Evolutionary conservation across 2,113 vertebrate genomes (phyloP).

Genomic region (Osmerus mordax): DNA sequence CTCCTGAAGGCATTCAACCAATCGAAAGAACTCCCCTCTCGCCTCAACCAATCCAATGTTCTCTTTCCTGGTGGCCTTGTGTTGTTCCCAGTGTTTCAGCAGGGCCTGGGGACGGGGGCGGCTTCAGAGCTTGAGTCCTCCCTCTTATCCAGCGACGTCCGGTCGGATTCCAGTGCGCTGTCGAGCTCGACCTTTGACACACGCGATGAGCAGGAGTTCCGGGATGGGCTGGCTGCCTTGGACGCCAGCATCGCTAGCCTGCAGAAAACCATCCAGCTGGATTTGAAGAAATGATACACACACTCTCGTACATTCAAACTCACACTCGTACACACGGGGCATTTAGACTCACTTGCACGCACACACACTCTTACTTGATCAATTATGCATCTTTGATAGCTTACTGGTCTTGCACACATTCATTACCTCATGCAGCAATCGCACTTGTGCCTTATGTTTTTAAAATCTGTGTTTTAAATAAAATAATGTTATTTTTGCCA

Average conservation of each 20-base stretch:
- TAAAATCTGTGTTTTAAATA: no score
- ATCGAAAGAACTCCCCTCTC: background rate
- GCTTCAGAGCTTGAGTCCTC: conserved; percentile 45
- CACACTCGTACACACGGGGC: background rate
- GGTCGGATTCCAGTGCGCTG: conserved; percentile 77
- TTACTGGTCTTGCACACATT: no score
- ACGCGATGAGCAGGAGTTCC: conserved; percentile 84
- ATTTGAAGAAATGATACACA: conserved; percentile 65
- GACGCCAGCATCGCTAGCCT: conserved; percentile 89
- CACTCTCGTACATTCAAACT: background rate
- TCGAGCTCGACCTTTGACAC: conserved; percentile 86
- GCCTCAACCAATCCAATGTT: background rate
- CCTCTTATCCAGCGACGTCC: conserved; percentile 64
- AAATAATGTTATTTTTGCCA: no score
- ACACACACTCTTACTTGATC: background rate
- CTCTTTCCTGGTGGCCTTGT: conserved; percentile 8
- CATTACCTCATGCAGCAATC: no score
- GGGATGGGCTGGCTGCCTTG: conserved; percentile 83
- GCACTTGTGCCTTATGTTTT: no score
- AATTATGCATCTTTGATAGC: no score
- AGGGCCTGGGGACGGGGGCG: conserved; percentile 17
- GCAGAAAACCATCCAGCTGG: conserved; percentile 80
- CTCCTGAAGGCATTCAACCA: conserved; percentile 10
- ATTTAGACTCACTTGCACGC: background rate
- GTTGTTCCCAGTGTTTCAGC: background rate